These are phyloP conservation scores for Spondyliosoma cantharus DNA, from an alignment of 2,797 vertebrate genomes.

Conservation along the genomic window DNA sequence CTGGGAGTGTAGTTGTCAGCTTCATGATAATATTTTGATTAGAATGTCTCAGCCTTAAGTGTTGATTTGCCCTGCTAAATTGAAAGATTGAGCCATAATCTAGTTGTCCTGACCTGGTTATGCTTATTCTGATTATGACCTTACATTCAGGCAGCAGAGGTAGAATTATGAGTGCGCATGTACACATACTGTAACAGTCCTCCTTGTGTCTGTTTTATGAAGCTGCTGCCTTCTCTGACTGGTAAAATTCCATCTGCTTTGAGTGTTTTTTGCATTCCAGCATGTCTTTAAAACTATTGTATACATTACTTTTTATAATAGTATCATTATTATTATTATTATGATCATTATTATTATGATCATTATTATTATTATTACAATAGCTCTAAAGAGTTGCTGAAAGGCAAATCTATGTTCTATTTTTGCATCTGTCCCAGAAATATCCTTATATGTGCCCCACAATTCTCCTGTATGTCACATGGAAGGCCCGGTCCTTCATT, in stretches of 20 bases:
- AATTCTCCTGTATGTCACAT: conserved; percentile 49
- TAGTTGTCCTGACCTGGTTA: background rate
- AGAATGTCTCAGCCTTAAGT: background rate
- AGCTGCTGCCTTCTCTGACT: conserved; percentile 44
- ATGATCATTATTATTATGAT: background rate
- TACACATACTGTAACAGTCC: conserved; percentile 59
- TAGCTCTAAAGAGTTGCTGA: conserved; percentile 57
- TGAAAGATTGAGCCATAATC: background rate
- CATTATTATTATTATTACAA: conserved; percentile 19
- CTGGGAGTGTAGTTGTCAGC: background rate
- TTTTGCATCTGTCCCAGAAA: conserved; percentile 46
- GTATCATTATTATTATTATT: conserved; percentile 9
- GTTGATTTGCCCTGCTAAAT: background rate
- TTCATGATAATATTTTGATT: background rate
- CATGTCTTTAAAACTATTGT: conserved; percentile 68
- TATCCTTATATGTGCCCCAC: conserved; percentile 29
- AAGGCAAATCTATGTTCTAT: conserved; percentile 60
- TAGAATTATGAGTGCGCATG: conserved; percentile 46
- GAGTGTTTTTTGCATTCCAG: conserved; percentile 57
- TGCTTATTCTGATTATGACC: background rate
- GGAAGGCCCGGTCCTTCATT: conserved; percentile 47
- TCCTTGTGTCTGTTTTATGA: conserved; percentile 59
- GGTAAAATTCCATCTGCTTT: conserved; percentile 57
- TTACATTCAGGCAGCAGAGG: background rate
- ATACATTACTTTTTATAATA: conserved; percentile 12